Evolutionary conservation across 2,113 vertebrate species (phyloP), one percentile per base, ranked within the genome.

Genomic region (Tyto alba): DNA sequence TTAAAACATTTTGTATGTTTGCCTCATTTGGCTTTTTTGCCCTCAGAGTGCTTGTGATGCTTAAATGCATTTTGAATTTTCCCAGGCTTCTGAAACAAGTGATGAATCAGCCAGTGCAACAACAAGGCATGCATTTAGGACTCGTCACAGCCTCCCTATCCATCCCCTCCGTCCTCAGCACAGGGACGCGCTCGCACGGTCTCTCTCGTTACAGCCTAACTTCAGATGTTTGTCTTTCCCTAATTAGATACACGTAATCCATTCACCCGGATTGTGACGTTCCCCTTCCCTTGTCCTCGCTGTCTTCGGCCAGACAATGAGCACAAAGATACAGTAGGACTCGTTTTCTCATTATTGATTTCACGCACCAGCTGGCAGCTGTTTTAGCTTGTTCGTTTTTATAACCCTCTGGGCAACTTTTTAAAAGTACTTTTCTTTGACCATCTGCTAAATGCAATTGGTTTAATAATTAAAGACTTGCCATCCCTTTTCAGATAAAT

Each of bases 311-410:
- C 97, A 98, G 98, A 98, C 98, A 98, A 98, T 98, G 97, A 98
- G 98, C 98, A 98, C 98, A 98, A 98, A 98, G 96, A 96, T 98
- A 98, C 96, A 98, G 98, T 98, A 94, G 97, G 98, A 97, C 95
- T 98, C 97, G 98, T 98, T 98, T 98, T 97, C 98, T 98, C 97
- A 97, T 98, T 98, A 98, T 98, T 98, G 98, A 98, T 98, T 99
- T 98, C 98, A 98, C 97, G 98, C 97, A 97, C 98, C 97, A 98
- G 98, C 98, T 98, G 98, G 98, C 97, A 98, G 97, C 96, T 98
- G 97, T 98, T 98, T 98, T 98, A 97, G 96, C 97, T 97, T 97
- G 96, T 98, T 97, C 96, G 36, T 98, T 98, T 98, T 98, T 98
- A 97, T 98, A 98, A 98, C 98, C 98, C 98, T 98, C 97, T 98